These are phyloP conservation scores for Psittacula echo DNA, from an alignment of 2,797 vertebrate genomes.

Conservation along the genomic window DNA sequence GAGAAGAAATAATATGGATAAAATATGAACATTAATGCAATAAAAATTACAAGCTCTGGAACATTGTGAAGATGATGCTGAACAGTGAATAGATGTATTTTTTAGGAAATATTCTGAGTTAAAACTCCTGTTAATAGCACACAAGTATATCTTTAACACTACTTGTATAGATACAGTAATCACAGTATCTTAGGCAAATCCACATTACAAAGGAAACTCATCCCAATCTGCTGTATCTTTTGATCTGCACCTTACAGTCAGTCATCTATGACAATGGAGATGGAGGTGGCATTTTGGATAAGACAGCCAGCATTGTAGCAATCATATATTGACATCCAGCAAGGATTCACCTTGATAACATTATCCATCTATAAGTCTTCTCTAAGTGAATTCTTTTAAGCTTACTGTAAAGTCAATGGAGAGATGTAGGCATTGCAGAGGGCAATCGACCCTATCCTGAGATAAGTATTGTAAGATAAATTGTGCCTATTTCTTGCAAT, in stretches of 20 bases:
- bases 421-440: not conserved
- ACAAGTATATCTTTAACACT: not conserved
- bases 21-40: not conserved
- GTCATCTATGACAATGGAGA: not conserved
- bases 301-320: not conserved
- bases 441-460: not conserved
- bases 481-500: not conserved
- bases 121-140: not conserved
- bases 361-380: constrained; percentile 9
- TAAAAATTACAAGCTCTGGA: not conserved
- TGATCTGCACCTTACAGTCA: constrained; percentile 8
- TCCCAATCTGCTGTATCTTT: not conserved
- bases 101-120: not conserved
- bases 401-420: constrained; percentile 6
- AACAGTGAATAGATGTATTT: not conserved
- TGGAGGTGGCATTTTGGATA: not conserved
- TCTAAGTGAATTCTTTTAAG: not conserved
- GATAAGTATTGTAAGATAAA: constrained; percentile 16
- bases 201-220: not conserved
- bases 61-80: not conserved
- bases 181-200: not conserved
- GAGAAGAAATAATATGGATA: not conserved
- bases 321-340: not conserved
- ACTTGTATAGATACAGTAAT: not conserved
- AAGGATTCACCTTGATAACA: not conserved